Evolutionary conservation across 2,888 invertebrate genomes (phyloP).

Genomic region (Brenthis daphne): DNA sequence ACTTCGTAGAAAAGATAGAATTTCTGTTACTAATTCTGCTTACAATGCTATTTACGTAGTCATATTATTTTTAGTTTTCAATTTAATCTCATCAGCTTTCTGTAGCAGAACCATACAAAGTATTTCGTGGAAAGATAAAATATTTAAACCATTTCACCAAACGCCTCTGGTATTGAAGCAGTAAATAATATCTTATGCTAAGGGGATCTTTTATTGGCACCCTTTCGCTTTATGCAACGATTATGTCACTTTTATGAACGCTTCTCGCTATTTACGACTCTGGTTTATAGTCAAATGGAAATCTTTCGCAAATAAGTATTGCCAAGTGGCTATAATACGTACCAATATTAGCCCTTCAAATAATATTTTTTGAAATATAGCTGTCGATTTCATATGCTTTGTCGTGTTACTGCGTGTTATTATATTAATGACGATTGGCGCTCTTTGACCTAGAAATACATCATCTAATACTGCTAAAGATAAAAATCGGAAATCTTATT

Average conservation of each 20-base stretch:
- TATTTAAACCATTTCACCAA: slow-evolving; percentile 27
- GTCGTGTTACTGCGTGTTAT: too few relatives aligned
- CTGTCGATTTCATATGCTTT: too few relatives aligned
- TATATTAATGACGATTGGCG: too few relatives aligned
- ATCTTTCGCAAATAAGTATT: slow-evolving; percentile 36
- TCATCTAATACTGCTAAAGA: too few relatives aligned
- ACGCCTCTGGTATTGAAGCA: slow-evolving; percentile 66
- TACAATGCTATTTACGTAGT: too few relatives aligned
- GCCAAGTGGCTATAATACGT: slow-evolving; percentile 15
- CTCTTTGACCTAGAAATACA: too few relatives aligned
- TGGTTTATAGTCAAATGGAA: slow-evolving; percentile 66
- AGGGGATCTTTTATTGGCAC: slow-evolving; percentile 73
- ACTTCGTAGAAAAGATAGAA: too few relatives aligned
- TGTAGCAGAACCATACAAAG: not conserved
- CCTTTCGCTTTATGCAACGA: slow-evolving; percentile 74
- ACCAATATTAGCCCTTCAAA: slow-evolving; percentile 3
- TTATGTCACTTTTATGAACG: slow-evolving; percentile 75
- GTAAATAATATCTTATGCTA: slow-evolving; percentile 75
- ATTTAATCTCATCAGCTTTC: not conserved
- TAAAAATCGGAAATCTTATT: too few relatives aligned
- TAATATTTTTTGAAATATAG: not conserved
- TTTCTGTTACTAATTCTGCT: too few relatives aligned
- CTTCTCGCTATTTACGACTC: slow-evolving; percentile 48
- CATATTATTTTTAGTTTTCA: too few relatives aligned
- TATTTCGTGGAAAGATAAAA: slow-evolving; percentile 21